These are phyloP conservation scores for Sinodicranocentrus sp. DNA, from an alignment of 2,888 invertebrate genomes.

Conservation along the genomic window DNA sequence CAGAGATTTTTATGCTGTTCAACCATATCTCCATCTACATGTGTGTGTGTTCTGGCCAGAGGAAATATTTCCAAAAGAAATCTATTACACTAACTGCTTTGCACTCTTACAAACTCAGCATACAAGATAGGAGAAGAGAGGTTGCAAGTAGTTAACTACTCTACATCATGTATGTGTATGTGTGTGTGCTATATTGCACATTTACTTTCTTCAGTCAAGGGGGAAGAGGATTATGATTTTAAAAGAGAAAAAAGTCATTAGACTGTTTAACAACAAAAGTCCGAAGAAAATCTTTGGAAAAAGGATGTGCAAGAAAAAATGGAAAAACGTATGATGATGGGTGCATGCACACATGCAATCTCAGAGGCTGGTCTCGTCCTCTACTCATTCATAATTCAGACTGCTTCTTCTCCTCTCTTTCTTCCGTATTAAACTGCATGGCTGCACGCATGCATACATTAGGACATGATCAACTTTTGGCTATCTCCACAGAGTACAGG, in stretches of 20 bases:
- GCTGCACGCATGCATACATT: constrained; percentile 41
- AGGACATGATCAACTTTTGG: neutral
- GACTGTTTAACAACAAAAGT: neutral
- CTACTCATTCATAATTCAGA: constrained; percentile 41
- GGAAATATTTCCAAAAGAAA: too few species aligned
- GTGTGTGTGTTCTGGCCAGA: too few species aligned
- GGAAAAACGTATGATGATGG: neutral
- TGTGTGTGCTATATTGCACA: constrained; percentile 21
- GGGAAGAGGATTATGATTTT: neutral
- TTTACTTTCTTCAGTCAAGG: neutral
- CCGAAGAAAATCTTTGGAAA: neutral
- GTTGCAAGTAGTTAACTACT: too few species aligned
- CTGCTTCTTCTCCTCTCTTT: neutral
- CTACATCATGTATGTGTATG: too few species aligned
- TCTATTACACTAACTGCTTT: too few species aligned
- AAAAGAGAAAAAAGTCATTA: constrained; percentile 12
- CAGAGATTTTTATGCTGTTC: too few species aligned
- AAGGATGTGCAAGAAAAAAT: neutral
- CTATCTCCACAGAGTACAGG: too few species aligned
- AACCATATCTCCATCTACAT: too few species aligned
- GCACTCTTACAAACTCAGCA: too few species aligned
- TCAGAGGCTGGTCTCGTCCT: neutral
- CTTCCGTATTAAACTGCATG: constrained; percentile 29
- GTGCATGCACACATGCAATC: neutral
- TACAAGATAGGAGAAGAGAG: too few species aligned